phyloP scores from a whole-genome alignment of 2,113 vertebrate genomes.

The Tonatia bakeri region DNA sequence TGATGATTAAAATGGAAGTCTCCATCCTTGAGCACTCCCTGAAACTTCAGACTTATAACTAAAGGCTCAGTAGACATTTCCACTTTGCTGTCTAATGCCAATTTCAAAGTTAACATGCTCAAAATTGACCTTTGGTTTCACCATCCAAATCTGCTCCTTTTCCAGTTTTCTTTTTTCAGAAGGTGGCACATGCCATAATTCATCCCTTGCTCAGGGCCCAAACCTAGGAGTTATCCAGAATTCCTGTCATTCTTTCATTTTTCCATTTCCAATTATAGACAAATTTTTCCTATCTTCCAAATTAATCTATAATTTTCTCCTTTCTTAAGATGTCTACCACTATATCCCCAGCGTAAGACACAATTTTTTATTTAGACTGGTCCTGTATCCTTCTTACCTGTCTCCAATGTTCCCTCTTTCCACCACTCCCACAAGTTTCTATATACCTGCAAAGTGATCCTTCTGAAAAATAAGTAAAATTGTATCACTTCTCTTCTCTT shows the following conservation, averaged over 20 bases:
- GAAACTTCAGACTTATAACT: not conserved
- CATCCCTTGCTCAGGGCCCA: not conserved
- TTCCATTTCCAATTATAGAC: not conserved
- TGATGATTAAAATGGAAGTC: not conserved
- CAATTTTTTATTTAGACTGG: not conserved
- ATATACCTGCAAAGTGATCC: not conserved
- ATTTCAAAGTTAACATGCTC: not conserved
- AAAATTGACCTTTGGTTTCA: not conserved
- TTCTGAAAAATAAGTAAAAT: slow-evolving; percentile 26
- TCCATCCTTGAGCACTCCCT: not conserved
- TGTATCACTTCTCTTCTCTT: not conserved
- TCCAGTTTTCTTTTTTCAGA: not conserved
- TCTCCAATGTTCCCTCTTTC: not conserved
- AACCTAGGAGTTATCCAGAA: not conserved
- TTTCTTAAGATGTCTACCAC: not conserved
- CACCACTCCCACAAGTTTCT: not conserved
- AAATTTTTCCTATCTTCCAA: not conserved
- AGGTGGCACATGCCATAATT: not conserved
- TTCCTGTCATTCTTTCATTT: not conserved
- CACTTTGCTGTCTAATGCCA: not conserved
- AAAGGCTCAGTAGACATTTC: slow-evolving; percentile 7
- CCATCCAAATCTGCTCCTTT: not conserved
- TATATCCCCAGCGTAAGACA: not conserved
- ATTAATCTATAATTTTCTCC: not conserved
- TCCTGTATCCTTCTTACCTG: not conserved